Conservation (phyloP, 2,888 invertebrate genomes). For the Pyrrhia umbra region DNA sequence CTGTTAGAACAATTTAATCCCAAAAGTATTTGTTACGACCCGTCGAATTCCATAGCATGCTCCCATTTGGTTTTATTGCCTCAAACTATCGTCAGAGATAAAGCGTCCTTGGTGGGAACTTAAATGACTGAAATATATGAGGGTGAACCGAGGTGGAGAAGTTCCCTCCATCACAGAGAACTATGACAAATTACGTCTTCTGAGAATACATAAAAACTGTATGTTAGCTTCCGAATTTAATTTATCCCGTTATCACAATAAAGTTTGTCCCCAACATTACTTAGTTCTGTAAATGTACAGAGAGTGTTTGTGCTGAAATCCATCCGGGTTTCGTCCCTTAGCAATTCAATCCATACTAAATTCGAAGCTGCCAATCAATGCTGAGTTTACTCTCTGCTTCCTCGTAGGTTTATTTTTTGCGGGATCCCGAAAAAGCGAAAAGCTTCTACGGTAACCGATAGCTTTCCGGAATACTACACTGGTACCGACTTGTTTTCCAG, state of each 20-base stretch:
- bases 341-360: conserved; percentile 56
- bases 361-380: conserved; percentile 59
- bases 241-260: conserved; percentile 67
- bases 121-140: conserved; percentile 56
- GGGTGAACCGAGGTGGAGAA: conserved; percentile 48
- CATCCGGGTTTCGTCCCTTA: conserved; percentile 19
- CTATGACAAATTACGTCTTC: conserved; percentile 73
- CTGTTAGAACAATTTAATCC: conserved; percentile 47
- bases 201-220: conserved; percentile 68
- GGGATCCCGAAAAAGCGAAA: conserved; percentile 34
- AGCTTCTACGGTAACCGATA: conserved; percentile 45
- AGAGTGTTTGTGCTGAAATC: conserved; percentile 43
- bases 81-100: conserved; percentile 43
- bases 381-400: conserved; percentile 44
- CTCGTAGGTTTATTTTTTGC: conserved; percentile 51
- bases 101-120: conserved; percentile 34
- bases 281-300: conserved; percentile 18
- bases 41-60: conserved; percentile 34
- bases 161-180: conserved; percentile 55
- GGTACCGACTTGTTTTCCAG: conserved; percentile 25
- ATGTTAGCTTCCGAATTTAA: conserved; percentile 49
- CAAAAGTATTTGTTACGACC: conserved; percentile 40
- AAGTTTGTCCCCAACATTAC: conserved; percentile 23
- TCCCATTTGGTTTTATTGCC: conserved; percentile 51
- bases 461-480: conserved; percentile 43